Evolutionary conservation across 2,113 vertebrate species (phyloP).

Genomic region (Sylvietta virens): DNA sequence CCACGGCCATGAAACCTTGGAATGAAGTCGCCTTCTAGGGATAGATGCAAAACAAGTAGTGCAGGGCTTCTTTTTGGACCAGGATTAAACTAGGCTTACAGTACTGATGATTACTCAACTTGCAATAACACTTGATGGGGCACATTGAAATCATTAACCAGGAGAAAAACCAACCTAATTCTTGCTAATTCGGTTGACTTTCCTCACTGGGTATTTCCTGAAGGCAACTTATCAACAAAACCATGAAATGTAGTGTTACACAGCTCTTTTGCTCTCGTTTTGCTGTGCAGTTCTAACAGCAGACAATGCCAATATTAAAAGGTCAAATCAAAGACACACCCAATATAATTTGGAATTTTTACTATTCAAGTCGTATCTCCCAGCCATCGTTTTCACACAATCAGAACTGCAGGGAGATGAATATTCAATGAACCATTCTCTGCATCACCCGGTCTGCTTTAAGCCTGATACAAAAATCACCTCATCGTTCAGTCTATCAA

Average conservation of each 20-base stretch:
- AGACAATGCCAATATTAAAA: background rate
- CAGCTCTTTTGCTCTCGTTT: background rate
- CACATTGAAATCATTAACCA: background rate
- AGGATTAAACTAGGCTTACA: constrained; percentile 44
- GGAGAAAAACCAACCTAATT: constrained; percentile 51
- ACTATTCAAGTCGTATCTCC: background rate
- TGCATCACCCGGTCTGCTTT: background rate
- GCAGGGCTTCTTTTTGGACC: constrained; percentile 46
- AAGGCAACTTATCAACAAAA: constrained; percentile 44
- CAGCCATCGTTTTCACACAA: constrained; percentile 11
- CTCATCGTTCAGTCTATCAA: background rate
- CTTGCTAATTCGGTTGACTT: constrained; percentile 7
- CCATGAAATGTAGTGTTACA: constrained; percentile 26
- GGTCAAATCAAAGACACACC: constrained; percentile 38
- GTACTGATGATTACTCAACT: background rate
- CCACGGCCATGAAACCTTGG: constrained; percentile 60
- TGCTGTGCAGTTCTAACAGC: background rate
- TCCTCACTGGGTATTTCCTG: constrained; percentile 25
- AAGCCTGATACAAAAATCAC: constrained; percentile 18
- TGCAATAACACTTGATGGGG: background rate
- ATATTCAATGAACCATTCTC: constrained; percentile 9
- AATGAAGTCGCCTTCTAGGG: constrained; percentile 58
- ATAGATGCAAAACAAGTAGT: constrained; percentile 55
- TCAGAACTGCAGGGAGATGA: background rate
- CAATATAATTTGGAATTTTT: background rate